Base-by-base conservation (phyloP, 1,140 invertebrate genomes). In the Caenorhabditis briggsae region DNA sequence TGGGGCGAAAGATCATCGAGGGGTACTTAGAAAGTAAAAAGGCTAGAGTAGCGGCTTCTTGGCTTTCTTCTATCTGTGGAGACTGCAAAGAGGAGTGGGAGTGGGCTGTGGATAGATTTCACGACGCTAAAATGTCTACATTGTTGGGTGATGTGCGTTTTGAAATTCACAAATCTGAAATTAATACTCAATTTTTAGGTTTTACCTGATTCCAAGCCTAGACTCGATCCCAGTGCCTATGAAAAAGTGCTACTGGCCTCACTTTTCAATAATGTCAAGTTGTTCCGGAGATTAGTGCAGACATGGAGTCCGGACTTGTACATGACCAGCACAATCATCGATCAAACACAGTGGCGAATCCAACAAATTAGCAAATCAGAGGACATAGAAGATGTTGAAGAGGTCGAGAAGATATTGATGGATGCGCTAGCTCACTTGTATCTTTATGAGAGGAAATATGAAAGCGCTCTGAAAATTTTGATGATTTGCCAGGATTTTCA, bases 221-320 rank as follows among this genome's bases (percentile, higher is more conserved):
- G 95, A 84, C 93, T 99, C 16, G 95, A 95, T 92, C 95, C 96
- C 0, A 94, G 96, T 56, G 95, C 97, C 86, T 99, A 99, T 93
- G 97, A 99, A 93, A 96, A 97, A 94, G 96, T 99, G 50, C 93
- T 99, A 3, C 96, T 96, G 90, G 97, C 98, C 92, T 98, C 96
- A 93, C 93, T 99, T 1, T 95, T 96, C 92, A 94, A 95, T 64
- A 96, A 98, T 93, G 94, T 95, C 43, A 93, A 95, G 89, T 94
- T 95, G 14, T 92, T 92, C 64, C 93, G 97, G 2, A 94, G 95
- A 90, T 93, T 98, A 53, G 95, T 99, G 0, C 95, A 96, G 92
- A 95, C 97, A 91, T 99, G 97, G 97, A 95, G 95, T 11, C 94
- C 95, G 7, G 93, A 94, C 58, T 93, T 99, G 5, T 99, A 99